These are phyloP conservation scores for Dasyurus viverrinus DNA, from an alignment of 2,113 vertebrate species.

Conservation along the genomic window DNA sequence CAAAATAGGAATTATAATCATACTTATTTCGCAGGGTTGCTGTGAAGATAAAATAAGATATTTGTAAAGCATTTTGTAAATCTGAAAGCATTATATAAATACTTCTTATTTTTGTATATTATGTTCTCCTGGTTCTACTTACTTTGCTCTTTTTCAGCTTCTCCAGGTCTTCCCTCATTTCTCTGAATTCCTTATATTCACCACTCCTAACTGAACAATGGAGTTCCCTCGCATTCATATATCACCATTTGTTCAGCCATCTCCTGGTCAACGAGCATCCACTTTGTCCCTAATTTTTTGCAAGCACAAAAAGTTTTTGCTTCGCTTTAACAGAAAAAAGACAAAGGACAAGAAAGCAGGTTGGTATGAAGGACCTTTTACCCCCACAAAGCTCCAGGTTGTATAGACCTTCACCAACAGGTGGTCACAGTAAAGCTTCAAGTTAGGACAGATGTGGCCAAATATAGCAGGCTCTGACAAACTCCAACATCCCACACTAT, in stretches of 20 bases:
- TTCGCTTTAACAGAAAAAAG: neutral
- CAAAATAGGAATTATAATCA: neutral
- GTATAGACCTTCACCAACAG: neutral
- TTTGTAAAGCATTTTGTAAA: neutral
- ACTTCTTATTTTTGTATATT: neutral
- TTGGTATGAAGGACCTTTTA: neutral
- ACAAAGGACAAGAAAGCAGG: neutral
- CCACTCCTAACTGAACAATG: neutral
- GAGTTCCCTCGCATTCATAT: neutral
- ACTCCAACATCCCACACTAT: neutral
- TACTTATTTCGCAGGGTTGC: neutral
- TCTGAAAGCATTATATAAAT: neutral
- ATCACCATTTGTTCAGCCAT: neutral
- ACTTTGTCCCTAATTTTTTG: neutral
- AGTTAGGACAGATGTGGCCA: neutral
- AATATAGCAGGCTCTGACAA: neutral
- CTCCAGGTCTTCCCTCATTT: neutral
- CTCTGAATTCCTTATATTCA: neutral
- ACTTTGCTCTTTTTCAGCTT: neutral
- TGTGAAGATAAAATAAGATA: neutral
- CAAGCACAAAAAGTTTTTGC: neutral
- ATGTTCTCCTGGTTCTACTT: neutral
- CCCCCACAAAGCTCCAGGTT: neutral
- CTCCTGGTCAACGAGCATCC: neutral
- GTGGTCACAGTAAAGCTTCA: neutral